Evolutionary conservation across 1,140 invertebrate species (phyloP), one percentile per base, ranked within the genome.

Genomic region (Trichomalopsis sarcophagae): DNA sequence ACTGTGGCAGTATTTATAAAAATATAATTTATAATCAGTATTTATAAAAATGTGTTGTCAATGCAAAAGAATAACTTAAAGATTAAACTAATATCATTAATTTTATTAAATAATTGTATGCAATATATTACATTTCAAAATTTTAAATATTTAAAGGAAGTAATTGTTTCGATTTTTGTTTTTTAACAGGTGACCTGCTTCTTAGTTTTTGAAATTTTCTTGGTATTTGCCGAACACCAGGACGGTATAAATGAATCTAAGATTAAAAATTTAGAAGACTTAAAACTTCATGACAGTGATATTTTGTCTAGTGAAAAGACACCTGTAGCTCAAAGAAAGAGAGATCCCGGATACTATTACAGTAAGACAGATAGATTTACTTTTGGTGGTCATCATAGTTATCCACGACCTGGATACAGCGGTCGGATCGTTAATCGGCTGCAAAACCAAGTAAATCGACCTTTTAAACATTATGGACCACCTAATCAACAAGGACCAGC

Each of bases 331-430:
- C 90, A 91, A 33, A 89, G 89, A 79, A 92, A 91, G 87, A 86
- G 91, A 69, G 89, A 92, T 78, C 90, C 90, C 10, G 90, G 90
- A 23, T 92, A 92, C 76, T 86, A 86, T 0, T 92, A 91, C n/a
- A 85, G 33, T 27, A 91, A 87, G n/a, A 87, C 89, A 0, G 77
- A 85, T 23, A 78, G 86, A 27, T 84, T 88, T 7, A 71, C 82
- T 81, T 40, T 79, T 21, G 80, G 87, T 27, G 87, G 88, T 50
- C 88, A 88, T 84, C 69, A 77, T 33, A 80, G 71, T 50, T 88
- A 86, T 14, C 2, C 21, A 33, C 23, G 17, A 27, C 74, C 81
- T 0, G 78, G 83, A 13, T 73, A 88, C 44, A 88, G 85, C 86
- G 86, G 87, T 23, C 87, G 88, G 77, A 82, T 87, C 73, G 83